phyloP scores from a whole-genome alignment of 2,113 vertebrate species.

The Osmerus eperlanus region DNA sequence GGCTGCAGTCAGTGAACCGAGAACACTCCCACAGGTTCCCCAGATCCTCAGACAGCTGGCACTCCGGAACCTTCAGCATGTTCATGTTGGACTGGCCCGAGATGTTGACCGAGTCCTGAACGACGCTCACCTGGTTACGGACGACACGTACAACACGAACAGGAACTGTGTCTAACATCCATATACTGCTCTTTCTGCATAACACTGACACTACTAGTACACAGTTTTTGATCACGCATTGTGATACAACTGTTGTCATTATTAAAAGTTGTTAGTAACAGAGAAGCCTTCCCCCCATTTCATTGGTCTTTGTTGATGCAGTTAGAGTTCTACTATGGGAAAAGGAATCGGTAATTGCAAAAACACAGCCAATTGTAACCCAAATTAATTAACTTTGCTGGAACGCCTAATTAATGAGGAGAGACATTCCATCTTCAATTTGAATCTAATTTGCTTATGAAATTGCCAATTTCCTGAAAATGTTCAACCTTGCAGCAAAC shows the following conservation, averaged over 20 bases:
- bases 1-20: constrained; percentile 97
- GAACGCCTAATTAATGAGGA: constrained; percentile 56
- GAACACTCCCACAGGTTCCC: constrained; percentile 97
- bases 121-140: constrained; percentile 87
- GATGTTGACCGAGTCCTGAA: constrained; percentile 98
- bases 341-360: constrained; percentile 19
- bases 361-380: constrained; percentile 33
- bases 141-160: not conserved
- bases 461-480: constrained; percentile 64
- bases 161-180: not conserved
- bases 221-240: not conserved
- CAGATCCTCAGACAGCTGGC: constrained; percentile 94
- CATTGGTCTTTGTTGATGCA: not conserved
- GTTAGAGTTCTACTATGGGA: not conserved
- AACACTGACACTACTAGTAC: not conserved
- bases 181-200: not conserved
- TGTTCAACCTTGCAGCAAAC: constrained; percentile 41
- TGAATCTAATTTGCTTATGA: constrained; percentile 63
- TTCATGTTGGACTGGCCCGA: constrained; percentile 97
- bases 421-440: constrained; percentile 57
- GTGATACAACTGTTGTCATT: not conserved
- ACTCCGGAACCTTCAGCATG: constrained; percentile 96
- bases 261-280: not conserved
- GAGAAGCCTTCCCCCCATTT: not conserved
- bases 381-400: constrained; percentile 50